Percentiles rank a stretch among this genome's conserved stretches.
Conservation (phyloP, 1,140 invertebrate genomes). For the Schlechtendalia chinensis region DNA sequence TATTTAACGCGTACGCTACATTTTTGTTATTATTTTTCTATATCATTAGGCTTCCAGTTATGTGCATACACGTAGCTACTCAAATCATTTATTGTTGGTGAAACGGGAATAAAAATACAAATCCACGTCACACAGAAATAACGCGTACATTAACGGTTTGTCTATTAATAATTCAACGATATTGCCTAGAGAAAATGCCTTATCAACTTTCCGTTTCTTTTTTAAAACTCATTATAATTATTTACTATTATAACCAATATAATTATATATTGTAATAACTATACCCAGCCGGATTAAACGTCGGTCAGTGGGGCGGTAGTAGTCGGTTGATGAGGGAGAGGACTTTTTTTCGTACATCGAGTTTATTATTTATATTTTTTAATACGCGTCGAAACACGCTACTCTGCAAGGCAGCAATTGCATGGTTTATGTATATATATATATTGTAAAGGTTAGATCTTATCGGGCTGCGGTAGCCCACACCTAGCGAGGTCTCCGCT, state of each 20-base stretch:
- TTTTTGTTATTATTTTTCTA: too few relatives aligned
- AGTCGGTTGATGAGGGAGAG: not conserved
- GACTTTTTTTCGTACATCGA: not conserved
- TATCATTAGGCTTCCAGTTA: too few relatives aligned
- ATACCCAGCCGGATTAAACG: not conserved
- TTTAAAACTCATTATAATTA: not conserved
- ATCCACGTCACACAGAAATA: too few relatives aligned
- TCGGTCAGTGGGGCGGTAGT: not conserved
- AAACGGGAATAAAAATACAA: too few relatives aligned
- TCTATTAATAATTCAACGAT: not conserved
- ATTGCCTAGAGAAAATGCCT: not conserved
- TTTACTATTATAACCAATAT: not conserved
- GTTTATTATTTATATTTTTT: not conserved
- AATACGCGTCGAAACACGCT: not conserved
- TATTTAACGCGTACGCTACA: too few relatives aligned
- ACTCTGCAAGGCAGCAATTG: not conserved
- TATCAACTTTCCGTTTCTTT: not conserved
- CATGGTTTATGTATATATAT: not conserved
- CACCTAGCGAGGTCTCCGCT: not conserved
- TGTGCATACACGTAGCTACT: too few relatives aligned
- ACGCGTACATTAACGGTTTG: not conserved
- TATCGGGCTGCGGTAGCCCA: slow-evolving; percentile 5
- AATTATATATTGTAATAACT: not conserved
- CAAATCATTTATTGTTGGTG: too few relatives aligned
- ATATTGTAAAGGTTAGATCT: slow-evolving; percentile 23